Percentiles rank a stretch among this genome's conserved stretches.
phyloP scores from a whole-genome alignment of 2,797 vertebrate species.

The Helicolenus hilgendorfi region DNA sequence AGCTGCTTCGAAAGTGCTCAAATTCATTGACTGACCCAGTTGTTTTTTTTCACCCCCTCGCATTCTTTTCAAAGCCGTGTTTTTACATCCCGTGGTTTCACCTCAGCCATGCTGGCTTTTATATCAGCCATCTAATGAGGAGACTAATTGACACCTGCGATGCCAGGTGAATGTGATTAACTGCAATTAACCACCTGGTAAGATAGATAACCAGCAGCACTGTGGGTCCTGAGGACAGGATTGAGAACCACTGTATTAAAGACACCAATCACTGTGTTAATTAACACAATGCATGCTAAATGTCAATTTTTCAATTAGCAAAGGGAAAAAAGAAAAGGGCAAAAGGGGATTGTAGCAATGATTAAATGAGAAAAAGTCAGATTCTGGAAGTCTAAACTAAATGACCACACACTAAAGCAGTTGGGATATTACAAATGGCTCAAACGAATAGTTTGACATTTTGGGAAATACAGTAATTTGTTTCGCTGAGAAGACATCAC shows the following conservation, averaged over 20 bases:
- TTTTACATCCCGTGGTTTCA: not conserved
- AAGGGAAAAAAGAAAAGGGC: constrained; percentile 42
- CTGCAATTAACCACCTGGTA: constrained; percentile 29
- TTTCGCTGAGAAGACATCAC: not conserved
- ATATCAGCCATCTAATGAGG: not conserved
- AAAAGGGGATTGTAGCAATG: constrained; percentile 30
- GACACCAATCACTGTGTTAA: constrained; percentile 47
- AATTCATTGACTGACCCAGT: constrained; percentile 28
- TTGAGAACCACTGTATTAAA: constrained; percentile 9
- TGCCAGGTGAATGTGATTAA: constrained; percentile 48
- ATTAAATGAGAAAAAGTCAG: constrained; percentile 20
- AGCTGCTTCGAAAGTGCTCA: constrained; percentile 12
- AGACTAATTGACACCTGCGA: constrained; percentile 28
- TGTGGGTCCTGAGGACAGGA: not conserved
- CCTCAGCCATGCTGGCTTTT: constrained; percentile 2
- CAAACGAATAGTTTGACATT: constrained; percentile 22
- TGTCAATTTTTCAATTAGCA: constrained; percentile 48
- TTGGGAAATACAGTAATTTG: not conserved
- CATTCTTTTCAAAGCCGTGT: not conserved
- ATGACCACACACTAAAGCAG: not conserved
- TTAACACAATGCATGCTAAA: constrained; percentile 47
- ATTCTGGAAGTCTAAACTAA: not conserved
- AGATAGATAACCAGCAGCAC: constrained; percentile 34
- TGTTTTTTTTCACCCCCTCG: not conserved
- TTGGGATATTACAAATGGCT: not conserved